phyloP scores from a whole-genome alignment of 2,888 invertebrate genomes.

The Ormyrus rosae region DNA sequence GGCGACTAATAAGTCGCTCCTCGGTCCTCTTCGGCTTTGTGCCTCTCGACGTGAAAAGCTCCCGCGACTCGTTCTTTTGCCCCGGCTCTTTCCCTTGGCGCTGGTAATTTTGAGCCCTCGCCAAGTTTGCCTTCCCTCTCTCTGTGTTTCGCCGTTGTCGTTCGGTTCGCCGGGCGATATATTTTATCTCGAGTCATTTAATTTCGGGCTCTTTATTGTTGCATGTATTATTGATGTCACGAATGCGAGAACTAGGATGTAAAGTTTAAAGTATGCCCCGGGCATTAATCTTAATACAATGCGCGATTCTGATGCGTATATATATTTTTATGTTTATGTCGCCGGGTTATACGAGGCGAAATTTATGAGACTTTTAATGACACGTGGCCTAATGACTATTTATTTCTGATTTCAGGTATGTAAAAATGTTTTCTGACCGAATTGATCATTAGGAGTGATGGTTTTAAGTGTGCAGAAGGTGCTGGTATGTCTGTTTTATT shows the following conservation, averaged over 20 bases:
- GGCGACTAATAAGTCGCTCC: slow-evolving; percentile 13
- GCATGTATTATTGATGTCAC: slow-evolving; percentile 20
- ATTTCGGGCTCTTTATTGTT: slow-evolving; percentile 39
- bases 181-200: slow-evolving; percentile 43
- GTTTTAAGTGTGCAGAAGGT: no score
- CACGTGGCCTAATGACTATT: no score
- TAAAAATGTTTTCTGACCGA: no score
- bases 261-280: background rate
- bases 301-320: no score
- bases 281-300: background rate
- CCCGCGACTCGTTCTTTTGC: background rate
- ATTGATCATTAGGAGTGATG: no score
- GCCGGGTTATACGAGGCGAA: no score
- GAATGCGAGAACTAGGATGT: background rate
- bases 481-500: no score
- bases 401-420: no score
- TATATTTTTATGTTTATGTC: no score
- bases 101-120: slow-evolving; percentile 42
- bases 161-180: background rate
- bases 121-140: slow-evolving; percentile 19
- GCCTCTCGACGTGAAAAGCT: background rate
- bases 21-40: background rate
- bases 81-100: background rate
- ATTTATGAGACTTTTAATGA: no score
- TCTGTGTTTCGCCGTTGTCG: background rate